Evolutionary conservation across 2,888 invertebrate genomes (phyloP), one percentile per base, ranked within the genome.

Genomic region (Melangyna quadrimaculata): DNA sequence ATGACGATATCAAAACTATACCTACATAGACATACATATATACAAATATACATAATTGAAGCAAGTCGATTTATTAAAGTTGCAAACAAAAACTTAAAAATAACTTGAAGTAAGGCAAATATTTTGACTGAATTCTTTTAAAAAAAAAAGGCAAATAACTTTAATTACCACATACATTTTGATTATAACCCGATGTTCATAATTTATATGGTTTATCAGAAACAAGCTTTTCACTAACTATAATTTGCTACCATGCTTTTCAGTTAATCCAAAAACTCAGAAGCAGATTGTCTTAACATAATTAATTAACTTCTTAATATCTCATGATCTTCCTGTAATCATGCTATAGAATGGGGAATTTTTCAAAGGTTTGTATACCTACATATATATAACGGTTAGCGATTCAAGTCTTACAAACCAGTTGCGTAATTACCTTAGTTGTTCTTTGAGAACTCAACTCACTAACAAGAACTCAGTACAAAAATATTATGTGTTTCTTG

Each of bases 241-340:
- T 45, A 22, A 27, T 35, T 53, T 70, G 55, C 55, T 63, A 55
- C 24, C 17, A 10, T 53, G 29, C 8, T 48, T 78, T 67, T 78
- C 83, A 45, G 65, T 45, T 65, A 24, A 48, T 40, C 57, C 73
- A 55, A 53, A 72, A 55, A 24, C 10, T 37, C 14, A 17, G 9
- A 48, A 72, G 55, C 40, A 74, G 35, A 53, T 22, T 45, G 29
- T 48, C 63, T 61, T 4, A 65, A 86, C 80, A 80, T 12, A 45
- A 67, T 43, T 73, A 86, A 86, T 86, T 73, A 86, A 72, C 51
- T 81, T 73, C 35, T 24, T 35, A 63, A 27, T 40, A 57, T 45
- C 37, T 29, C 9, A 35, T 77, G 37, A 27, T 61, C 37, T 51
- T 19, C 14, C 5, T 35, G 29, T 59, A 55, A 10, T 32, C 19